phyloP scores from a whole-genome alignment of 2,797 vertebrate species.

The Petrocephalus sullivani region DNA sequence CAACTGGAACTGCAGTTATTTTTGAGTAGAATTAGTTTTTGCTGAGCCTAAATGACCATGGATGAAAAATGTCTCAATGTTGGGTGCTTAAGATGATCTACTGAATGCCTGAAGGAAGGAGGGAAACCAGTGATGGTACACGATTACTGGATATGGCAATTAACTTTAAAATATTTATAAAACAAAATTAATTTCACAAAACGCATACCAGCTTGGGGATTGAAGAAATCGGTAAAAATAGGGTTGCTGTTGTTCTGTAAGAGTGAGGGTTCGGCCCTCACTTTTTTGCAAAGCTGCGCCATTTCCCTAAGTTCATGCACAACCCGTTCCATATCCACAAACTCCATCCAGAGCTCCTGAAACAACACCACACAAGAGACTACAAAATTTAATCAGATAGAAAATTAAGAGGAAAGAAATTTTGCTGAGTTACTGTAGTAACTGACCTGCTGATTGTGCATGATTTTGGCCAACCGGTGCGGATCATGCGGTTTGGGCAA shows the following conservation, averaged over 20 bases:
- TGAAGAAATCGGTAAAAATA: constrained; percentile 68
- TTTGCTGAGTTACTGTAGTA: background rate
- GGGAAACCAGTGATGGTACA: background rate
- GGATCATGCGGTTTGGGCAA: constrained; percentile 86
- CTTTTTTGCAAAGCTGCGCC: constrained; percentile 73
- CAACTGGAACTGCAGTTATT: background rate
- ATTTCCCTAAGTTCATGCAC: constrained; percentile 79
- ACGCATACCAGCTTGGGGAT: constrained; percentile 69
- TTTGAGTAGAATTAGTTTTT: background rate
- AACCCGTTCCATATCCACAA: constrained; percentile 80
- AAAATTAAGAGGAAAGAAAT: too few species aligned
- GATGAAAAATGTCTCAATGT: background rate
- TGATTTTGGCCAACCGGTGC: constrained; percentile 84
- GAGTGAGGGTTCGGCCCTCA: constrained; percentile 69
- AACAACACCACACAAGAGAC: constrained; percentile 9
- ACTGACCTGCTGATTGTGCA: constrained; percentile 79
- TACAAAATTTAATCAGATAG: background rate
- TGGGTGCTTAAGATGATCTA: background rate
- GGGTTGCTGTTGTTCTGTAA: constrained; percentile 50
- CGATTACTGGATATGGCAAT: background rate
- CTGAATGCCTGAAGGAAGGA: background rate
- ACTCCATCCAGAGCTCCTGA: constrained; percentile 91
- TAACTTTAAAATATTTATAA: background rate
- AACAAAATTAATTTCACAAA: background rate
- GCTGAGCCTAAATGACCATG: background rate